Base-by-base conservation (phyloP, 1,140 invertebrate species). In the Drosophila auraria region DNA sequence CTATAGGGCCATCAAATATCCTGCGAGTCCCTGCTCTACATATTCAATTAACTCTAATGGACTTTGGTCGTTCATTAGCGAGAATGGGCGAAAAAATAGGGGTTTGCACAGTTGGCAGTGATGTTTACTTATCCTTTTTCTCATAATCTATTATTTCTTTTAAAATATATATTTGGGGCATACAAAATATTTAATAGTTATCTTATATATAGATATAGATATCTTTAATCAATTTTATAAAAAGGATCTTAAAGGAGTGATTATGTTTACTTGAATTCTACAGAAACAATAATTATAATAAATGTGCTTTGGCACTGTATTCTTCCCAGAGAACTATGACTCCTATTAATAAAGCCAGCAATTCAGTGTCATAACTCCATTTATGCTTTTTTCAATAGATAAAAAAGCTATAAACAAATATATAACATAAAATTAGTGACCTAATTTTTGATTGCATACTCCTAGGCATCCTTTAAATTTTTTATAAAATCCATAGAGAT, bases 11-110 rank as follows among this genome's bases (percentile, higher is more conserved):
- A 68, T 40, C 36, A 57, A 40, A 57, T 58, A 64, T 58, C 38
- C 69, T 47, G 51, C 50, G 44, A 63, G 44, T 23, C 38, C 58
- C 72, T 8, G 33, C 12, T 51, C 87, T 84, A 90, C 64, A 89
- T 89, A 89, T 89, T 89, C 86, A 84, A 89, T 89, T 90, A 89
- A 82, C 78, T 78, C 84, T 89, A 89, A 89, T 89, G 86, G 84
- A 83, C 80, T 69, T 56, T 59, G 75, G 80, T 20, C 73, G 51
- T 57, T 89, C 82, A 89, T 87, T 87, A 84, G 81, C 61, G 27
- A 23, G 50, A 36, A 59, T 42, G 70, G 45, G n/a, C n/a, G 36
- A 68, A 30, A 49, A 17, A 50, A 33, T 17, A 33, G 20, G 38
- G 38, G 15, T 23, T 2, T 14, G 2, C 4, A 3, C n/a, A n/a